Percentiles rank a stretch among this genome's conserved stretches.
Evolutionary conservation across 2,113 vertebrate species (phyloP).

Genomic region (Erinaceus europaeus): DNA sequence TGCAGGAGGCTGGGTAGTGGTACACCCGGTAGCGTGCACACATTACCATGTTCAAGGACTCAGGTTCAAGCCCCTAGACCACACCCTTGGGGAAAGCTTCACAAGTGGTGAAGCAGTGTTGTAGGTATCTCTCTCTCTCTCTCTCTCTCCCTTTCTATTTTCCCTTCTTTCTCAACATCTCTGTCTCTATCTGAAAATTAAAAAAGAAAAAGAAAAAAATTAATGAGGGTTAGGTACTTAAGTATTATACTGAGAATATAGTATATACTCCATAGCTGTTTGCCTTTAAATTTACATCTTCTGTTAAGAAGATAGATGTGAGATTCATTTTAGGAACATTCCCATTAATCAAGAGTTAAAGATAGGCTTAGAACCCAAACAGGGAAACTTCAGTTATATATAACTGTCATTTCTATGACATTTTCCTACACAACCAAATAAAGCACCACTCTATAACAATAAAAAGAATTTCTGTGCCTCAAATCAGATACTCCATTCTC

Average conservation of each 20-base stretch:
- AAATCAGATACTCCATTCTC: background rate
- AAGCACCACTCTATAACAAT: background rate
- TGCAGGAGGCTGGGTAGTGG: background rate
- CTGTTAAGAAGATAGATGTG: background rate
- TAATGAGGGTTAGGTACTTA: background rate
- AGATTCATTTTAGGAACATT: background rate
- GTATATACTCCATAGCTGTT: background rate
- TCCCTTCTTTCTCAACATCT: no score
- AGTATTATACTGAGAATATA: background rate
- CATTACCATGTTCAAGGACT: no score
- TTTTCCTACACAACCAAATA: background rate
- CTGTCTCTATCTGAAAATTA: no score
- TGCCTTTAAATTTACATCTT: background rate
- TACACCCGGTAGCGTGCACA: background rate
- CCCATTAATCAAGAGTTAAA: background rate
- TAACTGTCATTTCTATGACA: background rate
- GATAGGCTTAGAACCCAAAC: background rate
- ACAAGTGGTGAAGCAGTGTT: no score
- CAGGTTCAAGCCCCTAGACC: no score
- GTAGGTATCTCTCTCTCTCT: no score
- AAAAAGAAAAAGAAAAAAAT: conserved; percentile 7
- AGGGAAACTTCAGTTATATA: background rate
- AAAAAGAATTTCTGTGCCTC: background rate
- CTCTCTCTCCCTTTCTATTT: no score
- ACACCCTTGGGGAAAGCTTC: no score